Evolutionary conservation across 2,797 vertebrate species (phyloP), one percentile per base, ranked within the genome.

Genomic region (Microchirus variegatus): DNA sequence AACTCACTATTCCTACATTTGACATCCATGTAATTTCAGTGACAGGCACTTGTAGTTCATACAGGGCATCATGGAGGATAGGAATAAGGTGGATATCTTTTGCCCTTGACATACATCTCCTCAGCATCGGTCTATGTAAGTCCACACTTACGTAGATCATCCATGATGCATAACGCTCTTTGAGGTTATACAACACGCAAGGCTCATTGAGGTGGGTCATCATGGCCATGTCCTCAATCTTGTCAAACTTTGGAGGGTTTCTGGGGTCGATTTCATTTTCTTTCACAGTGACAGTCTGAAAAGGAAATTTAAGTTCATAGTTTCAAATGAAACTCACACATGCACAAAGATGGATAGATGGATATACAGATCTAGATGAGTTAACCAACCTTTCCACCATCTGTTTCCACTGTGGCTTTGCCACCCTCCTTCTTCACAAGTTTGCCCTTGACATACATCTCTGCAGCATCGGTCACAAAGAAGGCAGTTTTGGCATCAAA

Each of bases 141-240:
- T 26, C 31, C 31, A 65, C 8, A 67, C 94, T 91, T 67, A 96
- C 94, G 0, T 97, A 97, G 90, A 97, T 96, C 95, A 97, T 96
- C 95, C 96, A 97, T 84, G 95, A 95, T 90, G 94, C 92, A 0
- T 94, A 96, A 82, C 93, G 94, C 89, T 96, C 55, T 57, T 91
- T 91, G 85, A 89, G 90, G 83, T 92, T 91, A 67, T 75, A 92
- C 90, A 92, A 3, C 77, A 92, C 90, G n/a, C 61, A 62, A 12
- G 90, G 82, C 53, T 96, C 94, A 0, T 96, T 95, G 67, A 97
- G 92, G 78, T 96, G 95, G 48, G 96, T 96, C 95, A 97, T 96
- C 95, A 96, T 97, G 80, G 94, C 96, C 95, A 97, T 97, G 88
- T 97, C 96, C 92, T 97, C 96, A 0, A 96, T 95, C 69, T 96